phyloP scores from a whole-genome alignment of 2,888 invertebrate species.

The Ormyrus rosae region DNA sequence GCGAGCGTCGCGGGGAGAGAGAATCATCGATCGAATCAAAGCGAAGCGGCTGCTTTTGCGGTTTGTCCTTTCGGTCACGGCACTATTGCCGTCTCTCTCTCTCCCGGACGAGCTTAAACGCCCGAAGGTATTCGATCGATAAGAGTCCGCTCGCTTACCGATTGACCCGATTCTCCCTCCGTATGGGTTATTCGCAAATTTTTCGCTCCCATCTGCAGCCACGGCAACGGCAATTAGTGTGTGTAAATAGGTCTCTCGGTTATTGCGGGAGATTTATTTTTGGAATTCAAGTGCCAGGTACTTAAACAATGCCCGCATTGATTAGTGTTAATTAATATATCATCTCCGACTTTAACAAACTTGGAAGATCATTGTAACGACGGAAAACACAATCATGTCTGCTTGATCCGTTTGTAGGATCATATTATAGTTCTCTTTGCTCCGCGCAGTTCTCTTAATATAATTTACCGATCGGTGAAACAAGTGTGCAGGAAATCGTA shows the following conservation, averaged over 20 bases:
- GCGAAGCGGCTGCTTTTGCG: not conserved
- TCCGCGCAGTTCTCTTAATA: no score
- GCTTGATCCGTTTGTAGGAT: not conserved
- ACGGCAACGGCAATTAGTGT: not conserved
- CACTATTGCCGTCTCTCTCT: not conserved
- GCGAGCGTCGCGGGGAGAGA: constrained; percentile 24
- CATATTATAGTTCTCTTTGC: no score
- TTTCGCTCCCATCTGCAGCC: not conserved
- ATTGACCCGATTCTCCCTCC: not conserved
- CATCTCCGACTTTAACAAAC: constrained; percentile 8
- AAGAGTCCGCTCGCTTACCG: not conserved
- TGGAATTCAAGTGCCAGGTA: no score
- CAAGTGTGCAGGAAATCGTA: constrained; percentile 30
- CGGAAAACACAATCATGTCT: constrained; percentile 16
- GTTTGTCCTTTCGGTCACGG: constrained; percentile 26
- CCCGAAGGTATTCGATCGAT: constrained; percentile 20
- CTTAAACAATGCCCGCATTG: constrained; percentile 34
- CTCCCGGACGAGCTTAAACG: no score
- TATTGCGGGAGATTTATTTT: no score
- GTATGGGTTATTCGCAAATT: not conserved
- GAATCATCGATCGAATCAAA: constrained; percentile 36
- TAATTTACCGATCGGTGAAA: constrained; percentile 7
- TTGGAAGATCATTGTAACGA: constrained; percentile 32
- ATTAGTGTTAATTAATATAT: not conserved
- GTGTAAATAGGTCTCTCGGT: not conserved